phyloP scores from a whole-genome alignment of 2,888 invertebrate genomes.

The Scaptomyza flava region DNA sequence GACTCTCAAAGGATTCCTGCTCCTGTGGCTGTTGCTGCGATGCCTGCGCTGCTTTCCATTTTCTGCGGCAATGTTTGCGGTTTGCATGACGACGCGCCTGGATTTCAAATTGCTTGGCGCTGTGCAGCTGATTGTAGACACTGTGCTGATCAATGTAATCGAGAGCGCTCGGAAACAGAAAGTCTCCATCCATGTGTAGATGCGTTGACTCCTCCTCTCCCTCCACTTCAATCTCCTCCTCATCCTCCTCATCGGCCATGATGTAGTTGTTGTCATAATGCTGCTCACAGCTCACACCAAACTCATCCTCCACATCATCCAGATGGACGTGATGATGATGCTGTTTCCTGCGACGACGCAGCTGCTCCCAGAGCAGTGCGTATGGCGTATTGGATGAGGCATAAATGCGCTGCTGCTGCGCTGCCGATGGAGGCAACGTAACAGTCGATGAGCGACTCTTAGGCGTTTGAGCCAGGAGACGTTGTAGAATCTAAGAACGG shows the following conservation, averaged over 20 bases:
- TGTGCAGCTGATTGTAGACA: slow-evolving; percentile 68
- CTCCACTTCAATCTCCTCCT: slow-evolving; percentile 29
- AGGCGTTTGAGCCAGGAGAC: slow-evolving; percentile 82
- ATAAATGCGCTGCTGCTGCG: slow-evolving; percentile 60
- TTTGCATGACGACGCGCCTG: slow-evolving; percentile 74
- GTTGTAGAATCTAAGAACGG: slow-evolving; percentile 79
- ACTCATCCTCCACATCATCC: slow-evolving; percentile 74
- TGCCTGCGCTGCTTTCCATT: slow-evolving; percentile 71
- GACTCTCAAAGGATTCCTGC: slow-evolving; percentile 29
- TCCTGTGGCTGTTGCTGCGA: slow-evolving; percentile 21
- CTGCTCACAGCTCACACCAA: slow-evolving; percentile 54
- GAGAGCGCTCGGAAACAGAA: slow-evolving; percentile 63
- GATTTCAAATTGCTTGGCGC: slow-evolving; percentile 79
- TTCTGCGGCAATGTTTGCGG: slow-evolving; percentile 82
- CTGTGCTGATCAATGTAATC: slow-evolving; percentile 65
- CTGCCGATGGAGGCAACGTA: slow-evolving; percentile 40
- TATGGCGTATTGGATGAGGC: slow-evolving; percentile 64
- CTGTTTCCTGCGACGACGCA: slow-evolving; percentile 54
- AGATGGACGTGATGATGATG: slow-evolving; percentile 61
- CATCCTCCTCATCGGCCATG: slow-evolving; percentile 44
- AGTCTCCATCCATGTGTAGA: slow-evolving; percentile 64
- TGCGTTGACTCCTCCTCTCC: slow-evolving; percentile 39
- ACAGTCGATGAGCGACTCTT: slow-evolving; percentile 64
- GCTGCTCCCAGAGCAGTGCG: slow-evolving; percentile 58
- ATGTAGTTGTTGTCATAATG: slow-evolving; percentile 65